Percentiles rank a stretch among this genome's conserved stretches.
Conservation (phyloP, 2,113 vertebrate species). For the Craseonycteris thonglongyai region DNA sequence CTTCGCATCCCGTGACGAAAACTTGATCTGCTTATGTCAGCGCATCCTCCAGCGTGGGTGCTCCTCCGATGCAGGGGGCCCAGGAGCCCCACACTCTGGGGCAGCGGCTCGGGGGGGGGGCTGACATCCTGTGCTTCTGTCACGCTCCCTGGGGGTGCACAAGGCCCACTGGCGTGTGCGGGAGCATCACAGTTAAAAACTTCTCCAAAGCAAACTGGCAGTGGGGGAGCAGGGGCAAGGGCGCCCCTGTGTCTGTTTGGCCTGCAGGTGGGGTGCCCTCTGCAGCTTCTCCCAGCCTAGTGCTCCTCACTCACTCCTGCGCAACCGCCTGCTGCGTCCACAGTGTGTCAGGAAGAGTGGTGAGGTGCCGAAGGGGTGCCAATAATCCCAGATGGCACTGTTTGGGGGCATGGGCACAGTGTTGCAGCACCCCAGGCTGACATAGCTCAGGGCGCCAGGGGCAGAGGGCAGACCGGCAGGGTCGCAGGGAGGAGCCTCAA, state of each 20-base stretch:
- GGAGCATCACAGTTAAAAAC: neutral
- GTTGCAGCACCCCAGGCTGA: neutral
- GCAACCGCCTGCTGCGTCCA: neutral
- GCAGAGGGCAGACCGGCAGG: neutral
- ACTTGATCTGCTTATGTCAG: neutral
- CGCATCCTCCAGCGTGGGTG: neutral
- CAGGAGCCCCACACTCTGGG: too few species aligned
- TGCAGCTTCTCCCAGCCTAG: too few species aligned
- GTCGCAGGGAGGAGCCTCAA: neutral
- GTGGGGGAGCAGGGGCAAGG: accelerated
- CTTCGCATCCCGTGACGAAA: neutral
- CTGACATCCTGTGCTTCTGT: neutral
- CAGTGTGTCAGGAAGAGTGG: neutral
- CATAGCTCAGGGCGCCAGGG: neutral
- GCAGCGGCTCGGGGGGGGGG: neutral
- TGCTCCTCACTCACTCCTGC: too few species aligned
- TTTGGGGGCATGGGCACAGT: too few species aligned
- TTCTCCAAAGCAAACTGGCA: neutral
- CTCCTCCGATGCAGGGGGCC: too few species aligned
- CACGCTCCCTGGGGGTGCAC: neutral
- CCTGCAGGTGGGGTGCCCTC: neutral
- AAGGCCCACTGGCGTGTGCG: neutral
- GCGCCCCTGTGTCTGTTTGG: accelerated
- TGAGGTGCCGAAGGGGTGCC: neutral
- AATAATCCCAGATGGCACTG: neutral